Evolutionary conservation across 2,888 invertebrate genomes (phyloP).

Genomic region (Toxonevra muliebris): DNA sequence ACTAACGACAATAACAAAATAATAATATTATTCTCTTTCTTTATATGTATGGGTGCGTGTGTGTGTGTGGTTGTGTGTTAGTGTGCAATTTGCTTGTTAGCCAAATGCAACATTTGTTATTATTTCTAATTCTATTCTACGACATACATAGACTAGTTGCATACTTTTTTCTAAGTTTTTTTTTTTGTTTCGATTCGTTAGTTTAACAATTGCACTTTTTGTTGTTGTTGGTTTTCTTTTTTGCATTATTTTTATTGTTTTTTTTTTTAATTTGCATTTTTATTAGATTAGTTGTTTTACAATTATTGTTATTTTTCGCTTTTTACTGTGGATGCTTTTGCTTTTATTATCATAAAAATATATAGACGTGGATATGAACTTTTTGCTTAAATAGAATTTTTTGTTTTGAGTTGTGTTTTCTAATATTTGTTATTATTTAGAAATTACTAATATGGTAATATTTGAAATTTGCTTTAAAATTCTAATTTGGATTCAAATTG

Average conservation of each 20-base stretch:
- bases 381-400: no score
- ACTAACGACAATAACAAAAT: no score
- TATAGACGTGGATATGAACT: no score
- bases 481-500: no score
- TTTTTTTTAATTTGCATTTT: conserved; percentile 18
- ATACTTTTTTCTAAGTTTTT: not conserved
- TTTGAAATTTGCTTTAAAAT: no score
- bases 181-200: not conserved
- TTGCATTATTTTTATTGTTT: not conserved
- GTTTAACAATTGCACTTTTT: conserved; percentile 3
- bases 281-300: not conserved
- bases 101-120: conserved; percentile 10
- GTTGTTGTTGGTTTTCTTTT: conserved; percentile 6
- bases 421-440: no score
- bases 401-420: no score
- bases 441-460: no score
- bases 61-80: not conserved
- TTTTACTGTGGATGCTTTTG: no score
- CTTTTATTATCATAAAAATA: no score
- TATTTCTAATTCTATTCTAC: conserved; percentile 13
- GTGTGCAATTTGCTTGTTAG: conserved; percentile 23
- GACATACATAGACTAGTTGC: conserved; percentile 13
- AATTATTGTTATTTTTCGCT: no score
- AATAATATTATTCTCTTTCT: no score
- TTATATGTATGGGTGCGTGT: not conserved